These are phyloP conservation scores for Leptinotarsa defecta DNA, from an alignment of 1,140 invertebrate genomes.

Conservation along the genomic window DNA sequence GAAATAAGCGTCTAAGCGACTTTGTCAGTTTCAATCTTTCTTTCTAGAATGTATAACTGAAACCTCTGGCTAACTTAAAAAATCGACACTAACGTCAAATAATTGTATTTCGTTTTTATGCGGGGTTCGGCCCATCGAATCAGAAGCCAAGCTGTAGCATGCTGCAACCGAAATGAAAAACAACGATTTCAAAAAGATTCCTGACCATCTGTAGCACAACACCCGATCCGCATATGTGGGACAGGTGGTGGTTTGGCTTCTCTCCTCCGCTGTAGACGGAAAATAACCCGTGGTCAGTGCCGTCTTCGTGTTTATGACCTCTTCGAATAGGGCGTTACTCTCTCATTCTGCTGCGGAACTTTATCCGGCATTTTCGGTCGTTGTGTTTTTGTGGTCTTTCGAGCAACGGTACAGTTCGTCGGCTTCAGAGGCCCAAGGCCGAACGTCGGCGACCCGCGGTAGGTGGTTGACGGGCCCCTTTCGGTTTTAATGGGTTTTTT, in stretches of 20 bases:
- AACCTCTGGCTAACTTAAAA: too few species aligned
- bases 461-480: too few species aligned
- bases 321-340: slow-evolving; percentile 30
- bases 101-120: too few species aligned
- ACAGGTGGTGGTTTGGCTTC: slow-evolving; percentile 26
- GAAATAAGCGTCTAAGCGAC: too few species aligned
- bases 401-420: not conserved
- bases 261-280: not conserved
- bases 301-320: slow-evolving; percentile 34
- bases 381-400: not conserved
- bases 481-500: too few species aligned
- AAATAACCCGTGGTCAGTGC: slow-evolving; percentile 6
- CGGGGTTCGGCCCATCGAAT: too few species aligned
- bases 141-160: not conserved
- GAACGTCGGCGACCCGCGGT: not conserved
- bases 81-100: too few species aligned
- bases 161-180: not conserved
- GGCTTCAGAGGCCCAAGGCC: not conserved
- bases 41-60: too few species aligned
- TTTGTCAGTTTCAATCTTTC: too few species aligned
- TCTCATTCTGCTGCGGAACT: slow-evolving; percentile 20
- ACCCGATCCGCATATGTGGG: slow-evolving; percentile 22
- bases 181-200: not conserved
- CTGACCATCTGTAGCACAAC: slow-evolving; percentile 13
- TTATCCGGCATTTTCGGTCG: slow-evolving; percentile 18